phyloP scores from a whole-genome alignment of 2,888 invertebrate species.

The Philhelius pedissequus region DNA sequence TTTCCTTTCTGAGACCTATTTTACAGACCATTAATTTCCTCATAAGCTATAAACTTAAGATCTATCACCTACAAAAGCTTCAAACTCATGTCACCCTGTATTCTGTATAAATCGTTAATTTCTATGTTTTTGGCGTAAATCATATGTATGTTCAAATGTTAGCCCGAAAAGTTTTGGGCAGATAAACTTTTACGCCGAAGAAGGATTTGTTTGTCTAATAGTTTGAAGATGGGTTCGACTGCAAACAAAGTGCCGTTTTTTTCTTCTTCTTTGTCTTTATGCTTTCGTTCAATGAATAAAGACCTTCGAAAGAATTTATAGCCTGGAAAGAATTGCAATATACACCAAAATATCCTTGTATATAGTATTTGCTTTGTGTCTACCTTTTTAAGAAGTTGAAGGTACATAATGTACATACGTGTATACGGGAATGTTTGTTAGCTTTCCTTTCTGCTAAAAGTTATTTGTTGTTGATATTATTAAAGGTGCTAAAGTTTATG shows the following conservation, averaged over 20 bases:
- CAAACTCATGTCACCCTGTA: background rate
- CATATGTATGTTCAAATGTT: slow-evolving; percentile 42
- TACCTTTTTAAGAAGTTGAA: background rate
- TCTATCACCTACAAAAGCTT: background rate
- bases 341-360: background rate
- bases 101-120: too few relatives aligned
- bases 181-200: slow-evolving; percentile 41
- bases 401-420: too few relatives aligned
- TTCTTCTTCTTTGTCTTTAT: background rate
- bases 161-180: slow-evolving; percentile 28
- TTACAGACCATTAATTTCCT: background rate
- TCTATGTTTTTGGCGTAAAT: slow-evolving; percentile 39
- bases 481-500: slow-evolving; percentile 53
- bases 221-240: slow-evolving; percentile 37
- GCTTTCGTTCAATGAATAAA: slow-evolving; percentile 25
- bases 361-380: background rate
- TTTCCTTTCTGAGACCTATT: too few relatives aligned
- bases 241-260: background rate
- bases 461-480: slow-evolving; percentile 52
- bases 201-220: slow-evolving; percentile 48
- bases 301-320: slow-evolving; percentile 26
- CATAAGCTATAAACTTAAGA: background rate
- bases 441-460: slow-evolving; percentile 27
- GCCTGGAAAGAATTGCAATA: slow-evolving; percentile 3
- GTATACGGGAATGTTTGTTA: slow-evolving; percentile 1